A percentile compares a stretch with the other conserved stretches of the same genome.
Evolutionary conservation across 2,888 invertebrate species (phyloP).

Genomic region (Acanthosepion pharaonis): DNA sequence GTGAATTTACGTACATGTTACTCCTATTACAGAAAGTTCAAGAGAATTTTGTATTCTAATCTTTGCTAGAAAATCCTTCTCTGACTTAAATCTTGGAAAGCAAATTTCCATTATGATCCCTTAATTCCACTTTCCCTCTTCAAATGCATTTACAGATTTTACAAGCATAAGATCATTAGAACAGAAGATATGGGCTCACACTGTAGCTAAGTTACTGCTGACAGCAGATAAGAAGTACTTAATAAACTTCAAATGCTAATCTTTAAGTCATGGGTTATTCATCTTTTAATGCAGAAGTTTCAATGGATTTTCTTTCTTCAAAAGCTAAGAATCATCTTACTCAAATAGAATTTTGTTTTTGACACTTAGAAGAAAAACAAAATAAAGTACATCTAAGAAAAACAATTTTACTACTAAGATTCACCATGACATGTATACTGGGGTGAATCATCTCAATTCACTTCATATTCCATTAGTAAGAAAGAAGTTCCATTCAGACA

Average conservation of each 20-base stretch:
- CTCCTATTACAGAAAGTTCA: neutral
- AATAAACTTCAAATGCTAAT: neutral
- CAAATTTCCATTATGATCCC: conserved; percentile 22
- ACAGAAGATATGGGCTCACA: neutral
- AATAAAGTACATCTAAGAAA: neutral
- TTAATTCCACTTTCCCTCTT: neutral
- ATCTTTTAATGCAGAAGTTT: conserved; percentile 4
- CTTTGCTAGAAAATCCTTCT: neutral
- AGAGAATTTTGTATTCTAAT: neutral
- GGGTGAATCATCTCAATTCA: no score
- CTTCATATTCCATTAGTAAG: no score
- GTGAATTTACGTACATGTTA: neutral
- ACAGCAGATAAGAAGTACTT: neutral
- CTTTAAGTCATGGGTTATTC: neutral
- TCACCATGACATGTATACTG: no score
- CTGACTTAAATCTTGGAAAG: conserved; percentile 17
- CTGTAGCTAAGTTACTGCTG: neutral
- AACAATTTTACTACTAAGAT: no score
- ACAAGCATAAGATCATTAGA: neutral
- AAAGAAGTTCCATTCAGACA: neutral
- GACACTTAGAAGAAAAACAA: neutral
- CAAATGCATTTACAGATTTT: conserved; percentile 33
- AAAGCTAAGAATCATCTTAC: neutral
- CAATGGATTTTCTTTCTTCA: neutral
- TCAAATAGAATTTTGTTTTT: neutral